Evolutionary conservation across 2,113 vertebrate genomes (phyloP).

Genomic region (Melanotaenia duboulayi): DNA sequence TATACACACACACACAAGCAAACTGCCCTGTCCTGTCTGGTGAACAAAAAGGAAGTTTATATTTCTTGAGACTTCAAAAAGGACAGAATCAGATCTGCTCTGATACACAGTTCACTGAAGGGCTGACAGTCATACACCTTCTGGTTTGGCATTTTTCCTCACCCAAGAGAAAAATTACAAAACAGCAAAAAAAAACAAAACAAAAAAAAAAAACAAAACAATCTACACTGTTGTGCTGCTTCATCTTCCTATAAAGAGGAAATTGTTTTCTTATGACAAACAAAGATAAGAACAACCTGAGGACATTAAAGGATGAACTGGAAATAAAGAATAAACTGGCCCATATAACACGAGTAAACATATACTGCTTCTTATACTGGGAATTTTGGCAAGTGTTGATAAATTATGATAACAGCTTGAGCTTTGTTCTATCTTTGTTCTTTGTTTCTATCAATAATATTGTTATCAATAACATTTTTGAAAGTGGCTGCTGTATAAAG

Average conservation of each 20-base stretch:
- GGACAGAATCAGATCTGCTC: conserved; percentile 50
- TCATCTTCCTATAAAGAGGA: conserved; percentile 30
- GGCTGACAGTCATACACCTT: conserved; percentile 34
- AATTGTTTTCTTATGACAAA: conserved; percentile 38
- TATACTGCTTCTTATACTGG: neutral
- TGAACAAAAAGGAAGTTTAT: conserved; percentile 18
- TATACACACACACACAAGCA: no score
- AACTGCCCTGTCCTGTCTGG: neutral
- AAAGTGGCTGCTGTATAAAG: neutral
- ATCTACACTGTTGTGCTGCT: neutral
- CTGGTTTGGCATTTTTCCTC: conserved; percentile 18
- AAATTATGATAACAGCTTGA: neutral
- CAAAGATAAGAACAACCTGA: neutral
- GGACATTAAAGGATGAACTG: conserved; percentile 13
- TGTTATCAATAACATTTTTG: no score
- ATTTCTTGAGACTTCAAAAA: conserved; percentile 26
- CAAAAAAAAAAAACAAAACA: no score
- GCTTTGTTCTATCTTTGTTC: conserved; percentile 1
- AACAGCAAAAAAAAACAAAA: conserved; percentile 14
- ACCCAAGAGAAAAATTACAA: conserved; percentile 30
- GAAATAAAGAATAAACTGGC: conserved; percentile 9
- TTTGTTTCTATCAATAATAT: neutral
- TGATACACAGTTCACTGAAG: conserved; percentile 50
- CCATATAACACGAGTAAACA: neutral
- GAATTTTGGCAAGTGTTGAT: neutral